Base-by-base conservation (phyloP, 30 jellyfish, hydroid and myxozoan genomes). In the Catostylus mosaicus region DNA sequence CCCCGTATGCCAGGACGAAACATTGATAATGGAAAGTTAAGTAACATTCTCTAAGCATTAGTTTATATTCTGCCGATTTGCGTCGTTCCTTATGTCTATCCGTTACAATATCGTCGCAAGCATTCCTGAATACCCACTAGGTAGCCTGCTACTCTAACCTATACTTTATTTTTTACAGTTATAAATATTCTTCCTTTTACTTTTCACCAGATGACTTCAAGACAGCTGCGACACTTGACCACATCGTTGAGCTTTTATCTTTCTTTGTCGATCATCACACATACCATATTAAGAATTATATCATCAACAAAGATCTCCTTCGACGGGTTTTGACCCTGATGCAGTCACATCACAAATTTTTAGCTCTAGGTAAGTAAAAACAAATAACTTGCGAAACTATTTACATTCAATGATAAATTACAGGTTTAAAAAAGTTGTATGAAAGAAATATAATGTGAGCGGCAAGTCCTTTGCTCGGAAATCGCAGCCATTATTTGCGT, bases 201-300 rank as follows among this genome's bases (percentile, higher is more conserved):
- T n/a, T 46, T 47, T 50, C 26, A 50, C 8, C 52, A 95, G 99
- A 95, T 80, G 97, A 95, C 37, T 89, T 75, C 48, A 73, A 85
- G 57, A 77, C 90, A 18, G 99, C 97, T 19, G 79, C 96, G 31
- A 67, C 96, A 2, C 88, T 95, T 45, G 99, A 85, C 66, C 96
- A 95, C 67, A 85, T 95, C 27, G 59, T 95, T 61, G 97, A 95
- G 52, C 75, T 95, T 7, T 56, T 95, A 57, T 89, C 99, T 18
- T 95, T 95, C 85, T 95, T 97, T 67, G 99, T 95, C 26, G 97
- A 87, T 19, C 99, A 95, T 30, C 99, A 95, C 73, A 76, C 96
- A 0, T 78, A 84, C 80, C 97, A 89, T 63, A 89, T 95, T 29
- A 89, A 86, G 90, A 84, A 77, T 38, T 86, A 88, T 46, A 95